A percentile compares a stretch with the other conserved stretches of the same genome.
Evolutionary conservation across 2,888 invertebrate genomes (phyloP).

Genomic region (Ceramica pisi): DNA sequence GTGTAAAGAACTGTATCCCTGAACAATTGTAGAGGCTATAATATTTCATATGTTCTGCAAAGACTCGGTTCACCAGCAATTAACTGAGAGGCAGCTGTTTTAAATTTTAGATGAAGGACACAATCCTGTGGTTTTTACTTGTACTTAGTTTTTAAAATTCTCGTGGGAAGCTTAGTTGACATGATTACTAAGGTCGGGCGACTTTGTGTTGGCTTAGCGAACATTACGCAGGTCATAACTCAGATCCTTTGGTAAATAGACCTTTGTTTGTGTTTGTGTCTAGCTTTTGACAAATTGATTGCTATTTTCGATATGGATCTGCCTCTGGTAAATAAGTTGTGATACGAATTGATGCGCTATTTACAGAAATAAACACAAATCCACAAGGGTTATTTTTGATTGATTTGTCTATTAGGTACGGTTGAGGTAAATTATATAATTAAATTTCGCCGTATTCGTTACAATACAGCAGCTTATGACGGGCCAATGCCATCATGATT

Average conservation of each 20-base stretch:
- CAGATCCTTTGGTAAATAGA: slow-evolving; percentile 43
- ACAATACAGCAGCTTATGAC: neutral
- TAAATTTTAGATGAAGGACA: slow-evolving; percentile 77
- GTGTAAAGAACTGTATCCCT: slow-evolving; percentile 19
- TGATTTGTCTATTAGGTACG: neutral
- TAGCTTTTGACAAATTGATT: slow-evolving; percentile 39
- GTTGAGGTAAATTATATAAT: neutral
- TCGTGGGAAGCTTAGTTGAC: slow-evolving; percentile 64
- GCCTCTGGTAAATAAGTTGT: neutral
- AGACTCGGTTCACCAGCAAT: slow-evolving; percentile 70
- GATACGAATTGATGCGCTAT: neutral
- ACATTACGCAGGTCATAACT: slow-evolving; percentile 38
- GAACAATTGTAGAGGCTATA: slow-evolving; percentile 41
- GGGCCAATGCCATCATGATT: neutral
- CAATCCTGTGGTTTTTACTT: slow-evolving; percentile 70
- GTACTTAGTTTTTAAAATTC: slow-evolving; percentile 70
- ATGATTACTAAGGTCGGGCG: slow-evolving; percentile 51
- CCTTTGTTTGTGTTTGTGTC: slow-evolving; percentile 41
- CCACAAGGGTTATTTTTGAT: neutral
- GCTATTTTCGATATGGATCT: slow-evolving; percentile 13
- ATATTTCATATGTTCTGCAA: slow-evolving; percentile 40
- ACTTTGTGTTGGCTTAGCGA: slow-evolving; percentile 35
- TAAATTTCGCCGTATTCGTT: neutral
- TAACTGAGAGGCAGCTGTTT: slow-evolving; percentile 69
- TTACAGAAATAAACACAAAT: neutral